Conservation (phyloP, 1,140 invertebrate genomes). For the Littorina saxatilis region DNA sequence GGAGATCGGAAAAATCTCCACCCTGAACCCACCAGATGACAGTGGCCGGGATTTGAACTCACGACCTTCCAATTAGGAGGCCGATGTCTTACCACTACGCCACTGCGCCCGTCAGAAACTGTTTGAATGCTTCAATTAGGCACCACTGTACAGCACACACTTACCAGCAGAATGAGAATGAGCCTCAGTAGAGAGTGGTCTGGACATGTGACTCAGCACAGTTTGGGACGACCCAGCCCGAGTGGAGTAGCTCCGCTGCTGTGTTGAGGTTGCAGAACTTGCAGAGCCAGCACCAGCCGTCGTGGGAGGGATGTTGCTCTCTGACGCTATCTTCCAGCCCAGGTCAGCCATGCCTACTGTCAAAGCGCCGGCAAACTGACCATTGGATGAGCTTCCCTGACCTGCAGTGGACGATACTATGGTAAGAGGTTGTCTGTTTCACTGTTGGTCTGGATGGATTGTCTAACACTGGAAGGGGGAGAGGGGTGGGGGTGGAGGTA, state of each 20-base stretch:
- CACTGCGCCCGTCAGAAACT: no score
- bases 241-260: conserved; percentile 54
- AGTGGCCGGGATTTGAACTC: no score
- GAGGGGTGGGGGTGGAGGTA: no score
- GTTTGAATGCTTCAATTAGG: no score
- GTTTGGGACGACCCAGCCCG: not conserved
- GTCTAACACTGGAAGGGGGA: no score
- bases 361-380: conserved; percentile 63
- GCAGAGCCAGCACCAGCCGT: conserved; percentile 14
- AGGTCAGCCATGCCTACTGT: conserved; percentile 67
- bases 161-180: conserved; percentile 23
- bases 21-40: no score
- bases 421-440: no score
- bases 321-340: conserved; percentile 68
- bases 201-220: conserved; percentile 36
- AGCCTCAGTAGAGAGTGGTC: conserved; percentile 25
- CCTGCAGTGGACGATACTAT: conserved; percentile 57
- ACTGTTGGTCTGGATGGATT: no score
- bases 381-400: conserved; percentile 71
- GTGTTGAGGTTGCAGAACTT: not conserved
- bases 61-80: no score
- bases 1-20: no score
- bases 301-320: conserved; percentile 54
- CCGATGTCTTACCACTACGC: no score
- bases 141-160: no score